Conservation (phyloP, 1,140 invertebrate genomes). For the Pseudomyrmex cubaensis region DNA sequence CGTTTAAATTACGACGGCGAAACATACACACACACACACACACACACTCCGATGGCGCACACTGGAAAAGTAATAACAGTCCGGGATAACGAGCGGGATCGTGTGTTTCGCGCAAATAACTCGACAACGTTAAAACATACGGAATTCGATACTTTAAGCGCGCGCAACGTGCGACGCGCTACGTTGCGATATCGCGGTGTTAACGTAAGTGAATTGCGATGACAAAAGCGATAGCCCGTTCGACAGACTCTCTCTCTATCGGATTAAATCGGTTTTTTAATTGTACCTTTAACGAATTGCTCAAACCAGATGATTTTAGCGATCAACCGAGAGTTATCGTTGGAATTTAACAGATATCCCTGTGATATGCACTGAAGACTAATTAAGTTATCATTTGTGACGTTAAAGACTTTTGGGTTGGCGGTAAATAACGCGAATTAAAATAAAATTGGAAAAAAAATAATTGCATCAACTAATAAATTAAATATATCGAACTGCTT, state of each 20-base stretch:
- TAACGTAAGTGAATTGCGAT: neutral
- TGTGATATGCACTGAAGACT: too few relatives aligned
- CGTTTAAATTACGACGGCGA: conserved; percentile 39
- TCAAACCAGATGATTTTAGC: too few relatives aligned
- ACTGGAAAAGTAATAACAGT: conserved; percentile 20
- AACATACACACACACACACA: neutral
- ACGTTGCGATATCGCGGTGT: neutral
- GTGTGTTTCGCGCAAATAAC: conserved; percentile 33
- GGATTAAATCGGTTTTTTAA: neutral
- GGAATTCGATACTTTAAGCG: conserved; percentile 6
- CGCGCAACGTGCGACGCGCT: neutral
- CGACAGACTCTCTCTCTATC: too few relatives aligned
- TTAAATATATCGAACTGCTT: too few relatives aligned
- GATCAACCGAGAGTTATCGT: too few relatives aligned
- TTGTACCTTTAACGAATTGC: neutral
- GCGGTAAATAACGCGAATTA: too few relatives aligned
- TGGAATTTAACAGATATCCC: too few relatives aligned
- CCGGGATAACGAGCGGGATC: conserved; percentile 20
- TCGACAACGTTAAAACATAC: conserved; percentile 11
- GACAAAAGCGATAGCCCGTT: neutral
- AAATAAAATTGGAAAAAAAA: too few relatives aligned
- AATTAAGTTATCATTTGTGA: too few relatives aligned
- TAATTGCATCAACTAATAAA: too few relatives aligned
- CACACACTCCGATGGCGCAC: neutral
- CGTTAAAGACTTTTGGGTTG: too few relatives aligned